Percentiles rank a stretch among this genome's conserved stretches.
Conservation (phyloP, 2,888 invertebrate genomes). For the Melitaea athalia region DNA sequence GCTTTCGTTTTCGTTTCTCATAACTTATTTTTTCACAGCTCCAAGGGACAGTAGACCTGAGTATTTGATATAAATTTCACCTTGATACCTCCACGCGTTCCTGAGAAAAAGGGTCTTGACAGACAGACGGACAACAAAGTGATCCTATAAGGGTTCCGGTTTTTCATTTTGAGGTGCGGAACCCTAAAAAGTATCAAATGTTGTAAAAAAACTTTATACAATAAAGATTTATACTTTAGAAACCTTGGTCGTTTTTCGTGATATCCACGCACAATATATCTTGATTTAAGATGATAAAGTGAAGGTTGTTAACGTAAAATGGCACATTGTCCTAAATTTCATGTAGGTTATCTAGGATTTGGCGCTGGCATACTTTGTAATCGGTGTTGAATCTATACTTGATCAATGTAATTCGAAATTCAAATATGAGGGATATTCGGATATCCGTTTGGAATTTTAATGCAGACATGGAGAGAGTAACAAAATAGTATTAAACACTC, state of each 20-base stretch:
- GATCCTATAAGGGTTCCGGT: too few relatives aligned
- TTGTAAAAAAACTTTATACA: neutral
- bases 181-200: neutral
- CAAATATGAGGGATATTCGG: neutral
- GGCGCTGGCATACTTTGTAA: slow-evolving; percentile 45
- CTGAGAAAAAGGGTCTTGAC: too few relatives aligned
- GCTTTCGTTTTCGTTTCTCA: too few relatives aligned
- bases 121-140: too few relatives aligned
- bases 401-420: slow-evolving; percentile 17
- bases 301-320: slow-evolving; percentile 46
- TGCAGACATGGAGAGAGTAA: slow-evolving; percentile 1
- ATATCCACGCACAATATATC: slow-evolving; percentile 13
- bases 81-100: too few relatives aligned
- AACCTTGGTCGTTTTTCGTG: neutral
- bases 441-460: neutral
- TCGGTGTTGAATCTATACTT: slow-evolving; percentile 30
- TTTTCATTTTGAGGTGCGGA: too few relatives aligned
- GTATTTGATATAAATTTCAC: too few relatives aligned
- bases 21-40: too few relatives aligned
- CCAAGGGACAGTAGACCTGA: too few relatives aligned
- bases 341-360: slow-evolving; percentile 64
- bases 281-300: slow-evolving; percentile 34
- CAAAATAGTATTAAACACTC: neutral
- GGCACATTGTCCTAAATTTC: slow-evolving; percentile 64
- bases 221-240: neutral